Evolutionary conservation across 2,797 vertebrate species (phyloP).

Genomic region (Hapalemur alaotrensis): DNA sequence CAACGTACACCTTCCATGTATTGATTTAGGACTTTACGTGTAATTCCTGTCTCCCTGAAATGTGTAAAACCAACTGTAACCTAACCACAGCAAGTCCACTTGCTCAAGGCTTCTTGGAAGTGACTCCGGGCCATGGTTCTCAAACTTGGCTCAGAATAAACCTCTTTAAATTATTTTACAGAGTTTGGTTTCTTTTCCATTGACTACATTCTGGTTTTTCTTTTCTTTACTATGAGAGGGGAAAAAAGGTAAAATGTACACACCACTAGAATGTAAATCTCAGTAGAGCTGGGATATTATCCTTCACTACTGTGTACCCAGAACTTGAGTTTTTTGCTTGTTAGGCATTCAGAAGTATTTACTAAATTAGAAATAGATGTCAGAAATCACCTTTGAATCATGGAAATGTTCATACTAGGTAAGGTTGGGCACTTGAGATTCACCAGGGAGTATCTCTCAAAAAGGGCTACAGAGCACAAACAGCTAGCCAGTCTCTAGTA

Average conservation of each 20-base stretch:
- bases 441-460: not conserved
- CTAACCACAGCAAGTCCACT: not conserved
- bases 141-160: not conserved
- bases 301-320: not conserved
- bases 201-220: not conserved
- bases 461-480: not conserved
- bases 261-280: not conserved
- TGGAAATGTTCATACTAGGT: not conserved
- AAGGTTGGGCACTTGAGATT: not conserved
- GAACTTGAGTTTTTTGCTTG: not conserved
- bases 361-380: not conserved
- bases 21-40: not conserved
- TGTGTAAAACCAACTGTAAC: not conserved
- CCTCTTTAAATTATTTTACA: not conserved
- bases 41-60: not conserved
- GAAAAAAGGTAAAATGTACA: not conserved
- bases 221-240: not conserved
- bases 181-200: not conserved
- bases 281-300: not conserved
- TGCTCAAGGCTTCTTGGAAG: not conserved
- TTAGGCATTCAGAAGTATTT: not conserved
- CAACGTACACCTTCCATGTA: not conserved
- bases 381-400: not conserved
- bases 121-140: not conserved
- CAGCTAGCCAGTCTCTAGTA: not conserved